Base-by-base conservation (phyloP, 2,797 vertebrate species). In the Sebastes cheni region DNA sequence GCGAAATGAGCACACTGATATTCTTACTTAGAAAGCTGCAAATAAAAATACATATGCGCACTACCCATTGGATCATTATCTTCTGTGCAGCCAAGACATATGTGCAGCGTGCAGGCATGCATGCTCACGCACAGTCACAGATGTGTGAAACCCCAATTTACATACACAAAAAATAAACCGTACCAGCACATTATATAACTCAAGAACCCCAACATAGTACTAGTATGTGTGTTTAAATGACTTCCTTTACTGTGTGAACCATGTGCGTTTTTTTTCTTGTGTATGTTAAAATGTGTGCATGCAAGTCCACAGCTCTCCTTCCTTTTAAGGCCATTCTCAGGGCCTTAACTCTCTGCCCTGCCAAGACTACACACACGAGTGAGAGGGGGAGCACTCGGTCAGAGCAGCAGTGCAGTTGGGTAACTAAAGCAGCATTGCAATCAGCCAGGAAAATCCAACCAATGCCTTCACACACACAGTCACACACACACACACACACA, bases 281-380 rank as follows among this genome's bases (percentile, higher is more conserved):
- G 71, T 78, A 87, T 82, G 81, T 88, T 80, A 83, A 85, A 87
- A 81, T 87, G 87, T 84, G 80, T 83, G 85, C 75, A 89, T 89
- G 81, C 71, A 78, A 77, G 80, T 89, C 75, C 84, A 86, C 75
- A 75, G 78, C 77, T 87, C 75, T 85, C 83, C 83, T 95, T 89
- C 95, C 95, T 95, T 96, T 95, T 95, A 96, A 93, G 95, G 95
- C 76, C 84, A 94, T 94, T 92, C 78, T 88, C 87, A 82, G 85
- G 85, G 81, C 82, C 80, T 87, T 72, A 76, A 86, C 64, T 86
- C 61, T 61, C 64, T 71, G 69, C 78, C 52, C 67, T 89, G 93
- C 94, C 93, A 95, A 94, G 89, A 94, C 87, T 85, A 85, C 83
- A 79, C 77, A 79, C 64, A 79, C 83, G 72, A 55, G 9, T 30